Conservation (phyloP, 2,113 vertebrate genomes). For the Dromaius novaehollandiae region DNA sequence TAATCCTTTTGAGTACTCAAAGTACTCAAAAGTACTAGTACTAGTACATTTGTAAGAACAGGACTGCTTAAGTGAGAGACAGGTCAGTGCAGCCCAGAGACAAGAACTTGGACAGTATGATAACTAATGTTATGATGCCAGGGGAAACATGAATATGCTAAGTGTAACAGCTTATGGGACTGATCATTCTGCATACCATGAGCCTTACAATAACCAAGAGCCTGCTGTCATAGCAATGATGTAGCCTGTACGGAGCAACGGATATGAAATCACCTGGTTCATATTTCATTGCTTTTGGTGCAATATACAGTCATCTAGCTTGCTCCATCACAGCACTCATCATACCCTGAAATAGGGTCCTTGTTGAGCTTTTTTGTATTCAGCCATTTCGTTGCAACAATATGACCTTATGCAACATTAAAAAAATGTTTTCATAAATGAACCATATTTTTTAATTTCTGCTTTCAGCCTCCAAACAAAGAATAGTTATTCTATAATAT, state of each 20-base stretch:
- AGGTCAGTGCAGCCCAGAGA: not conserved
- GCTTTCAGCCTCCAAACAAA: constrained; percentile 64
- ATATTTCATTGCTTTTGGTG: constrained; percentile 49
- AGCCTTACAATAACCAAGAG: not conserved
- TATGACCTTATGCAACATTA: constrained; percentile 40
- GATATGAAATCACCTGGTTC: constrained; percentile 53
- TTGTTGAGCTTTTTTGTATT: constrained; percentile 43
- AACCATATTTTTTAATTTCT: constrained; percentile 63
- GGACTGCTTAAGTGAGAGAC: not conserved
- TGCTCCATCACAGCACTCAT: constrained; percentile 51
- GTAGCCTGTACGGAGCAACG: constrained; percentile 22
- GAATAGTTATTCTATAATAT: constrained; percentile 65
- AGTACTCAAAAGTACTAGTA: too few species aligned
- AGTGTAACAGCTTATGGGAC: not conserved
- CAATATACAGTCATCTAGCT: not conserved
- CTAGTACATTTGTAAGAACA: not conserved
- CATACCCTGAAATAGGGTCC: constrained; percentile 55
- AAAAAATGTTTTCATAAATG: constrained; percentile 28
- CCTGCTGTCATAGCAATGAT: not conserved
- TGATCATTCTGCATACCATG: not conserved
- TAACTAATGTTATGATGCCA: not conserved
- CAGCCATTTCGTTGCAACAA: constrained; percentile 56
- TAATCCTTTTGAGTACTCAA: not conserved
- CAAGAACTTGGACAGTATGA: not conserved
- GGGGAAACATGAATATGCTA: not conserved